Evolutionary conservation across 2,113 vertebrate genomes (phyloP), one percentile per base, ranked within the genome.

Genomic region (Pteruthius melanotis): DNA sequence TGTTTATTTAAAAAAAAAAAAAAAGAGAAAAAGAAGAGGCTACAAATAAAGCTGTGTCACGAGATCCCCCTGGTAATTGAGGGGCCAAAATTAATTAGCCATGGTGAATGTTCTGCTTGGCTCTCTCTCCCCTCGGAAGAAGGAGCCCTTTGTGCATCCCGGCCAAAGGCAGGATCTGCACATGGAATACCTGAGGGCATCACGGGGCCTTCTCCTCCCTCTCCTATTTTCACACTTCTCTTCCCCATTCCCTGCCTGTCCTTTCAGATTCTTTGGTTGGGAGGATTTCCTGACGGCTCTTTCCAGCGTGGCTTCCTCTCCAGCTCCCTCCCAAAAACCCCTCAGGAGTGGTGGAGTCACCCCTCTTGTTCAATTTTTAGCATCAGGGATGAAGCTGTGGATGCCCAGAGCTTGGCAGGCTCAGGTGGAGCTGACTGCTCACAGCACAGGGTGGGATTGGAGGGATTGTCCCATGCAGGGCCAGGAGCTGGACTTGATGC

Each of bases 41-140:
- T 87, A 85, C 91, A 94, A 95, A 87, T 89, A 76, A 95, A 95
- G 89, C 89, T 59, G 86, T 94, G 97, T 97, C 97, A 97, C 64
- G 40, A 97, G 97, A 95, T 91, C 77, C 90, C 52, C 78, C 79
- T 64, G 76, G 66, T 94, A 94, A 93, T 83, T 96, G 96, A 91
- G 87, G 87, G 60, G 45, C 94, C 81, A 30, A 91, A 97, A 96
- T 94, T 77, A 93, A 97, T 97, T 97, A 82, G 91, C 74, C 47
- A 97, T 24, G 94, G 95, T 83, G 89, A 81, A 93, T 96, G 95
- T 93, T 94, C 94, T 92, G 96, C 96, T 15, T 70, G 80, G 93
- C 93, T 90, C 87, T 91, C 89, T 76, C 59, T 87, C 44, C 64
- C 42, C 66, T 40, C 11, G 5, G 61, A 96, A 96, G 91, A 95